Conservation (phyloP, 2,888 invertebrate species). For the Panzeria rudis region DNA sequence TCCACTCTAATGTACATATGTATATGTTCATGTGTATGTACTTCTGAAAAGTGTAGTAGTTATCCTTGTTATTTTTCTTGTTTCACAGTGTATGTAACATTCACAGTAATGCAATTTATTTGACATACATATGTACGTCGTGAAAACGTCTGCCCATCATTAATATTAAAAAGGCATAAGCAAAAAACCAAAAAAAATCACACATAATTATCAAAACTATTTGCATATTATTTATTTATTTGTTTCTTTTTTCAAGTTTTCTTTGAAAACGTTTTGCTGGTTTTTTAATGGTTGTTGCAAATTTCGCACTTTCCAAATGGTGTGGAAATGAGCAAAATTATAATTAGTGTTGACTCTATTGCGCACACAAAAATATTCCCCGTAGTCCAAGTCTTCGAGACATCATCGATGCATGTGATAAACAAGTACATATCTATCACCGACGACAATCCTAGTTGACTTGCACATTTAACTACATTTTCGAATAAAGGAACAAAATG, state of each 20-base stretch:
- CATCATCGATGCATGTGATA: no score
- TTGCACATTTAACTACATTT: no score
- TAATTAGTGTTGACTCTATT: constrained; percentile 45
- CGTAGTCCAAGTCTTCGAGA: no score
- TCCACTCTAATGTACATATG: no score
- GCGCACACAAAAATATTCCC: no score
- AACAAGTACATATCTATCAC: no score
- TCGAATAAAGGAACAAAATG: no score
- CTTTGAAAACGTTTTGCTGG: not conserved
- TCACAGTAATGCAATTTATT: not conserved
- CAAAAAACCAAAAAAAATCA: not conserved
- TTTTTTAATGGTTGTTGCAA: constrained; percentile 27
- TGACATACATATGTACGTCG: not conserved
- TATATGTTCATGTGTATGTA: no score
- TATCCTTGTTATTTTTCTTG: no score
- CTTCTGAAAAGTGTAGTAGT: no score
- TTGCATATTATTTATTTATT: not conserved
- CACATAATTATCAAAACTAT: not conserved
- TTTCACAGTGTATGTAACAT: no score
- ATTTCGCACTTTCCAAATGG: constrained; percentile 60
- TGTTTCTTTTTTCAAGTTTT: not conserved
- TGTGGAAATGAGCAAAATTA: constrained; percentile 56
- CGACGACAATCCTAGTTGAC: no score
- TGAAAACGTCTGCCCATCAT: not conserved
- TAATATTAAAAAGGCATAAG: not conserved